Percentiles rank a stretch among this genome's conserved stretches.
These are phyloP conservation scores for Streptopelia turtur DNA, from an alignment of 2,797 vertebrate species.

Conservation along the genomic window DNA sequence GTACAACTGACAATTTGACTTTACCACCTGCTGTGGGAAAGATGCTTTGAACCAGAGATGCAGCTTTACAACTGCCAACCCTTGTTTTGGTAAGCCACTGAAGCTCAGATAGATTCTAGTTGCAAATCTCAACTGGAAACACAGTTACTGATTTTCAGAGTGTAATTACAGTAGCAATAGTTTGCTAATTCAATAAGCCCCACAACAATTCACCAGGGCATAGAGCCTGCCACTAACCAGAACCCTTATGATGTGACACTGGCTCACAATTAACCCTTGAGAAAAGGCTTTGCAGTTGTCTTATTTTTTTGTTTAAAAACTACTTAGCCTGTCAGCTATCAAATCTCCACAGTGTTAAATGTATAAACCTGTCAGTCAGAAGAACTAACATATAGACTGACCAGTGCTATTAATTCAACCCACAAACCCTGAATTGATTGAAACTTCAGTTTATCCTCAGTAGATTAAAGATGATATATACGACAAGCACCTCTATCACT, in stretches of 20 bases:
- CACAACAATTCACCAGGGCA: background rate
- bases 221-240: background rate
- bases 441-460: background rate
- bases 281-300: background rate
- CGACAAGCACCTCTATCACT: background rate
- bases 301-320: background rate
- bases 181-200: background rate
- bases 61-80: background rate
- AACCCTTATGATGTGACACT: background rate
- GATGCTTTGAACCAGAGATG: background rate
- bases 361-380: background rate
- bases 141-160: background rate
- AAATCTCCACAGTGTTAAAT: background rate
- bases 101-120: background rate
- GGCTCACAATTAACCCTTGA: background rate
- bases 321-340: background rate
- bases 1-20: background rate
- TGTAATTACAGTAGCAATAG: background rate
- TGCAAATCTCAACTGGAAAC: background rate
- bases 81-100: background rate
- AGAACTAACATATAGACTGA: background rate
- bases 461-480: background rate
- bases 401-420: background rate
- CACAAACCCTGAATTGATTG: background rate
- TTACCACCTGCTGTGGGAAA: background rate